These are phyloP conservation scores for Lordiphosa clarofinis DNA, from an alignment of 1,140 invertebrate genomes.

Conservation along the genomic window DNA sequence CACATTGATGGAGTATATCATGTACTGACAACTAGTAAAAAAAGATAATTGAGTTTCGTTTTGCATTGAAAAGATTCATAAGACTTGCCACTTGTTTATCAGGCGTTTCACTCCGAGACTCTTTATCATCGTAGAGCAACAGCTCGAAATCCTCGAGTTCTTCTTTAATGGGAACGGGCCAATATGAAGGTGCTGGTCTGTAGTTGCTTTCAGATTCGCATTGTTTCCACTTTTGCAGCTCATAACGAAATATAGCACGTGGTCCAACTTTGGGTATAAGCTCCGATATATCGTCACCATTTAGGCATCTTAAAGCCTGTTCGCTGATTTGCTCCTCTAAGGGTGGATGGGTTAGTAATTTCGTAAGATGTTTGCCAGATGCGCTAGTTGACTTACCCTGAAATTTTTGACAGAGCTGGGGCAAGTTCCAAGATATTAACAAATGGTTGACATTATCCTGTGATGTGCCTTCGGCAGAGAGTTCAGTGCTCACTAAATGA, in stretches of 20 bases:
- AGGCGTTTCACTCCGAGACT: neutral
- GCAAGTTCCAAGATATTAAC: slow-evolving; percentile 19
- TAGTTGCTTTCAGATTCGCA: neutral
- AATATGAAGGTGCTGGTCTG: neutral
- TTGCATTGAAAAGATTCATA: too few species aligned
- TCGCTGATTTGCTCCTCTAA: slow-evolving; percentile 25
- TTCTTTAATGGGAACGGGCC: slow-evolving; percentile 1
- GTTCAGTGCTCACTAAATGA: slow-evolving; percentile 1
- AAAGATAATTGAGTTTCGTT: neutral
- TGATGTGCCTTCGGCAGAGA: neutral
- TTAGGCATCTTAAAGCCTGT: slow-evolving; percentile 17
- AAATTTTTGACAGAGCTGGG: slow-evolving; percentile 5
- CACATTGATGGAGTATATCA: neutral
- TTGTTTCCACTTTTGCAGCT: slow-evolving; percentile 19
- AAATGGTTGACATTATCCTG: slow-evolving; percentile 13
- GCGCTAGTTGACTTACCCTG: slow-evolving; percentile 15
- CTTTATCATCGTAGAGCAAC: neutral
- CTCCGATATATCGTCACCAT: slow-evolving; percentile 17
- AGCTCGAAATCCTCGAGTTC: neutral
- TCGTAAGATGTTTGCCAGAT: neutral
- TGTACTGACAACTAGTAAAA: neutral
- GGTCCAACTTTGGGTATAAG: slow-evolving; percentile 39
- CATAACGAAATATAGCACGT: slow-evolving; percentile 30
- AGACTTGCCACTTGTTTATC: slow-evolving; percentile 4
- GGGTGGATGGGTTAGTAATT: neutral